Percentiles rank a stretch among this genome's conserved stretches.
Evolutionary conservation across 2,113 vertebrate species (phyloP).

Genomic region (Notiomystis cincta): DNA sequence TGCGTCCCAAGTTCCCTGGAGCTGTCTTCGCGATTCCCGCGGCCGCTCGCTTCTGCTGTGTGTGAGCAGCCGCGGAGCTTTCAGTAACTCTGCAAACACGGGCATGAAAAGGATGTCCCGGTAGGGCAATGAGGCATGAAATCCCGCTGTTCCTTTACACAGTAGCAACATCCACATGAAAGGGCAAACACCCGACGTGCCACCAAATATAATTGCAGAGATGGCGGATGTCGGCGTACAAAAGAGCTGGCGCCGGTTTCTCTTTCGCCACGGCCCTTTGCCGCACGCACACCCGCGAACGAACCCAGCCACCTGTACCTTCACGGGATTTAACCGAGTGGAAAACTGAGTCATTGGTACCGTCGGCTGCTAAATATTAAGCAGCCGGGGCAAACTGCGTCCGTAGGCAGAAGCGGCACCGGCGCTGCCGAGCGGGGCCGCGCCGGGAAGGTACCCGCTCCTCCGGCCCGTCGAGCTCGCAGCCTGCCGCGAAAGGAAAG

Average conservation of each 20-base stretch:
- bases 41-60: background rate
- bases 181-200: background rate
- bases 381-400: background rate
- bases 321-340: background rate
- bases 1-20: background rate
- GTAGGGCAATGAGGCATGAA: conserved; percentile 49
- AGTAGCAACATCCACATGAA: background rate
- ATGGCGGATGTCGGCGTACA: background rate
- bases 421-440: background rate
- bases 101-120: conserved; percentile 39
- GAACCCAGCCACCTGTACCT: background rate
- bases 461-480: background rate
- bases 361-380: background rate
- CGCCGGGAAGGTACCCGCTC: background rate
- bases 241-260: background rate
- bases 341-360: background rate
- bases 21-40: background rate
- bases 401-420: background rate
- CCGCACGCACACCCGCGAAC: background rate
- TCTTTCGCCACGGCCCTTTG: background rate
- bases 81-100: conserved; percentile 9
- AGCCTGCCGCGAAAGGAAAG: background rate
- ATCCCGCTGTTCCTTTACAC: conserved; percentile 25
- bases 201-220: background rate
- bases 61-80: background rate